Conservation (phyloP, 1,140 invertebrate species). For the Drosophila pectinifera region DNA sequence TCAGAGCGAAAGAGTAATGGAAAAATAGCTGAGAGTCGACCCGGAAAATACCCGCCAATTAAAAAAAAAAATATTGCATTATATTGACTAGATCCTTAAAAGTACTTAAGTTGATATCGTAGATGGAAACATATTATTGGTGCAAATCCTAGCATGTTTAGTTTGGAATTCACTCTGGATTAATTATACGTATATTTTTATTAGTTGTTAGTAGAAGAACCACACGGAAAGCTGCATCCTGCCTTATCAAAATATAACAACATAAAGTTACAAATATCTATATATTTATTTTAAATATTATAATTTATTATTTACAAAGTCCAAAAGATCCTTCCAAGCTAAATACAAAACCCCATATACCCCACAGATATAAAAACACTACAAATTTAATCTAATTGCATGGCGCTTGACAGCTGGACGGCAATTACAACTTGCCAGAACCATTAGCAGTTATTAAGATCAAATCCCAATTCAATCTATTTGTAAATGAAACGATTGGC, state of each 20-base stretch:
- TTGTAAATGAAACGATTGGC: slow-evolving; percentile 56
- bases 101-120: too few relatives aligned
- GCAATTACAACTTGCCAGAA: slow-evolving; percentile 45
- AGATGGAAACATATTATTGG: too few relatives aligned
- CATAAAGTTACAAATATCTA: not conserved
- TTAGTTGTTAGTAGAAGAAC: too few relatives aligned
- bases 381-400: not conserved
- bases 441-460: slow-evolving; percentile 70
- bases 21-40: not conserved
- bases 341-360: not conserved
- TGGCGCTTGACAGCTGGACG: slow-evolving; percentile 27
- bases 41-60: not conserved
- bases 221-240: too few relatives aligned
- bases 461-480: slow-evolving; percentile 64
- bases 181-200: too few relatives aligned
- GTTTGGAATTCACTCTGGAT: too few relatives aligned
- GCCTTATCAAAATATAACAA: not conserved
- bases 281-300: not conserved
- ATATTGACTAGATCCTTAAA: too few relatives aligned
- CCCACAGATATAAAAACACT: not conserved
- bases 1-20: slow-evolving; percentile 1
- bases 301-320: too few relatives aligned
- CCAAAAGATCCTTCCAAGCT: not conserved
- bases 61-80: too few relatives aligned
- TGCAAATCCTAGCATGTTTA: too few relatives aligned